Base-by-base conservation (phyloP, 2,797 vertebrate genomes). In the Otolemur crassicaudatus region DNA sequence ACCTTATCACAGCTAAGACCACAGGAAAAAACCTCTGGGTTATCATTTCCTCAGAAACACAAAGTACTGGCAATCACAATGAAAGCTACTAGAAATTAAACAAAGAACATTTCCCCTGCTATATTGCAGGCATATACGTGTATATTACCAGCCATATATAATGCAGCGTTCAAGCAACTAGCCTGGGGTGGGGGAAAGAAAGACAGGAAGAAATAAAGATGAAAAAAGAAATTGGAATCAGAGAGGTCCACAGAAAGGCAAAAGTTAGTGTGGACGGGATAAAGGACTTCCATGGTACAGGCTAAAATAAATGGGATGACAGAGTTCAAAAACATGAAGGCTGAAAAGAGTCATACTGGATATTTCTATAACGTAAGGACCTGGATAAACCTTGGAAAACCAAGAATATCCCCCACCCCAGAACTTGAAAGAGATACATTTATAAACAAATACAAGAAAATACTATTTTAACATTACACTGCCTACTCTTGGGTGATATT, bases 311-410 rank as follows among this genome's bases (percentile, higher is more conserved):
- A 19, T 2, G 22, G 12, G 56, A 69, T 31, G 12, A 31, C 1
- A 22, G 7, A 69, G 37, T n/a, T 69, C 34, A 31, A 40, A 82
- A 82, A 77, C 13, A n/a, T 0, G 4, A 20, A 86, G 16, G 40
- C 37, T 43, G 46, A 61, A 53, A 85, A 63, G 60, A 29, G 25
- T 61, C 49, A 25, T 14, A 75, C 0, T 70, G 40, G 37, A 34
- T 56, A 79, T 61, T 83, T 83, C 60, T 49, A 40, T 46, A 46
- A 65, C 7, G 29, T 65, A 91, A 93, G 70, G 25, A 95, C 19
- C 23, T 95, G 40, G 60, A 63, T 87, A 83, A 77, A 94, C 34
- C 76, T 56, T 72, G 49, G 56, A 69, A 75, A 96, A 70, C 25
- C 53, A 75, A 56, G 14, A 49, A 13, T 72, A 67, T 69, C 27